These are phyloP conservation scores for Zootermopsis nevadensis DNA, from an alignment of 2,888 invertebrate species.

Conservation along the genomic window DNA sequence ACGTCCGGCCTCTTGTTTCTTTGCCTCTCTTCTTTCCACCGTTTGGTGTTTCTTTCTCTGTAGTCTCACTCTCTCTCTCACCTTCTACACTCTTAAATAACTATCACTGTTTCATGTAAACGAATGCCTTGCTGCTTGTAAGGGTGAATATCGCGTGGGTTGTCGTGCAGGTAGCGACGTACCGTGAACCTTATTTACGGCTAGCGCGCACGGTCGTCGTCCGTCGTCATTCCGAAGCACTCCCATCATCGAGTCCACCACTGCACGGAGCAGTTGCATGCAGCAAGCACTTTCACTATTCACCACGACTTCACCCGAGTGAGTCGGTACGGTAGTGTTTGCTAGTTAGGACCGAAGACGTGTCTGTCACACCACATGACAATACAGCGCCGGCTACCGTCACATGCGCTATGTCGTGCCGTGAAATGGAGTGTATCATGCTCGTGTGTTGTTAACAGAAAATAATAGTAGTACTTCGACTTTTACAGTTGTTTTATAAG, in stretches of 20 bases:
- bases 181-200: slow-evolving; percentile 30
- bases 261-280: slow-evolving; percentile 56
- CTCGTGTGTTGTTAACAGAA: too few relatives aligned
- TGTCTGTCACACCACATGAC: slow-evolving; percentile 35
- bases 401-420: slow-evolving; percentile 11
- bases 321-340: slow-evolving; percentile 53
- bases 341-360: slow-evolving; percentile 13
- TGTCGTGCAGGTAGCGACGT: slow-evolving; percentile 38
- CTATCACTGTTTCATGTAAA: slow-evolving; percentile 39
- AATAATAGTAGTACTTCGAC: too few relatives aligned
- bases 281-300: slow-evolving; percentile 56
- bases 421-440: background rate
- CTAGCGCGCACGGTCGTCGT: slow-evolving; percentile 20
- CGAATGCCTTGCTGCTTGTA: slow-evolving; percentile 5
- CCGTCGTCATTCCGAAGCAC: slow-evolving; percentile 11
- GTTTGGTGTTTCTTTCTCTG: background rate
- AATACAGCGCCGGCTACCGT: slow-evolving; percentile 12
- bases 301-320: slow-evolving; percentile 61
- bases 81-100: slow-evolving; percentile 21
- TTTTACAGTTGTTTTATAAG: background rate
- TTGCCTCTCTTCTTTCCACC: background rate
- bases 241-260: slow-evolving; percentile 53
- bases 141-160: slow-evolving; percentile 44
- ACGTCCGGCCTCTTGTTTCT: background rate
- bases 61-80: background rate